Evolutionary conservation across 2,888 invertebrate genomes (phyloP).

Genomic region (Theristus sp.): DNA sequence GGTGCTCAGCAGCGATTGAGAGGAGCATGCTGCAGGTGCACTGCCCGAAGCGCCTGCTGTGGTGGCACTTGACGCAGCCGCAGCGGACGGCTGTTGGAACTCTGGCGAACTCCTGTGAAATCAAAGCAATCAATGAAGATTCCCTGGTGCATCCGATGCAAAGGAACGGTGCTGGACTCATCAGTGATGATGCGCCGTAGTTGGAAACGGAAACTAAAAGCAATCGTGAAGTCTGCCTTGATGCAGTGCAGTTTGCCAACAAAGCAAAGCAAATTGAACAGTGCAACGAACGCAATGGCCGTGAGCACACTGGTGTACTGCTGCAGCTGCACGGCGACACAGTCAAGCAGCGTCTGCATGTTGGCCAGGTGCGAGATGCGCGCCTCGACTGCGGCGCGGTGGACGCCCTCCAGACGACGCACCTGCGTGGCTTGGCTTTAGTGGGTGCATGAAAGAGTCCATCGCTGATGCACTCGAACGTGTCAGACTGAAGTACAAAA

Average conservation of each 20-base stretch:
- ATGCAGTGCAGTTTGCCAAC: background rate
- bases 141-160: too few species aligned
- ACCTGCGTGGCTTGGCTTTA: constrained; percentile 51
- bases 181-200: too few species aligned
- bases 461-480: too few species aligned
- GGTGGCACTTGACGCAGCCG: background rate
- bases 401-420: constrained; percentile 64
- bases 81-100: background rate
- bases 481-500: too few species aligned
- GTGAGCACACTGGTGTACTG: constrained; percentile 45
- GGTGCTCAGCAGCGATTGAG: too few species aligned
- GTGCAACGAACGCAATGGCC: constrained; percentile 4
- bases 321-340: constrained; percentile 77
- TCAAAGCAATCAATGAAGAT: too few species aligned
- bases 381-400: constrained; percentile 69
- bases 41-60: too few species aligned
- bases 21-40: too few species aligned
- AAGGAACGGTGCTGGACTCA: too few species aligned
- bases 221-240: too few species aligned
- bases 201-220: too few species aligned
- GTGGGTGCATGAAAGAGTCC: too few species aligned
- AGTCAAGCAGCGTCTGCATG: constrained; percentile 72
- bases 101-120: background rate
- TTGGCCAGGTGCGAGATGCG: constrained; percentile 64
- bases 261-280: background rate